A percentile compares a stretch with the other conserved stretches of the same genome.
Evolutionary conservation across 2,888 invertebrate species (phyloP).

Genomic region (Pinctada fucata): DNA sequence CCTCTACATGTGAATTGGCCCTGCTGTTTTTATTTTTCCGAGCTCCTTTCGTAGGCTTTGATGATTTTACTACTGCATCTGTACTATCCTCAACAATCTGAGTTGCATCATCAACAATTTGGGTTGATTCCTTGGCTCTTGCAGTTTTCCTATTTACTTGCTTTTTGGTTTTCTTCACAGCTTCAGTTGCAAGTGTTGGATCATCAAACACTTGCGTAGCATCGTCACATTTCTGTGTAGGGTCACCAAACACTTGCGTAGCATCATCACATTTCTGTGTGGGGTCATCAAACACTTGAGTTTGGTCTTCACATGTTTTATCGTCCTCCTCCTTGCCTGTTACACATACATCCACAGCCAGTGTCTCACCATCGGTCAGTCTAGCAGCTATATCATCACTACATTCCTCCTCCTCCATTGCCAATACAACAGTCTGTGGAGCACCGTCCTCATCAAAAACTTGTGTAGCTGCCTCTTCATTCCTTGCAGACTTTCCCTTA

Average conservation of each 20-base stretch:
- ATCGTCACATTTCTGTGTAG: not conserved
- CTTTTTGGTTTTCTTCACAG: not conserved
- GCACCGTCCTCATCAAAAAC: conserved; percentile 23
- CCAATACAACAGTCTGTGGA: conserved; percentile 4
- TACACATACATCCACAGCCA: conserved; percentile 13
- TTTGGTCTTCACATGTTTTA: not conserved
- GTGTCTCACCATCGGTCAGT: conserved; percentile 25
- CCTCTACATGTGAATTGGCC: not conserved
- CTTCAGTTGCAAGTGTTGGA: not conserved
- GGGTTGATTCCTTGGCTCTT: not conserved
- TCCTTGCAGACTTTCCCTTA: not conserved
- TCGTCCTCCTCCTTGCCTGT: not conserved
- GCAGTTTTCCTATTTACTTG: not conserved
- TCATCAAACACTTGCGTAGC: conserved; percentile 10
- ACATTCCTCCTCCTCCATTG: not conserved
- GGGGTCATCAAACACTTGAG: not conserved
- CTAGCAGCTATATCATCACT: conserved; percentile 9
- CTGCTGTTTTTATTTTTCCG: not conserved
- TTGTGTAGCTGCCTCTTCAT: conserved; percentile 34
- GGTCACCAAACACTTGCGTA: conserved; percentile 17
- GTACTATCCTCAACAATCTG: not conserved
- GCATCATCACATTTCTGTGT: conserved; percentile 15
- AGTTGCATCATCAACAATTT: conserved; percentile 24
- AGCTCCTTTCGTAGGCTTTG: not conserved
- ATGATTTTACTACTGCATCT: not conserved